phyloP scores from a whole-genome alignment of 1,140 invertebrate species.

The Procambarus virginalis region DNA sequence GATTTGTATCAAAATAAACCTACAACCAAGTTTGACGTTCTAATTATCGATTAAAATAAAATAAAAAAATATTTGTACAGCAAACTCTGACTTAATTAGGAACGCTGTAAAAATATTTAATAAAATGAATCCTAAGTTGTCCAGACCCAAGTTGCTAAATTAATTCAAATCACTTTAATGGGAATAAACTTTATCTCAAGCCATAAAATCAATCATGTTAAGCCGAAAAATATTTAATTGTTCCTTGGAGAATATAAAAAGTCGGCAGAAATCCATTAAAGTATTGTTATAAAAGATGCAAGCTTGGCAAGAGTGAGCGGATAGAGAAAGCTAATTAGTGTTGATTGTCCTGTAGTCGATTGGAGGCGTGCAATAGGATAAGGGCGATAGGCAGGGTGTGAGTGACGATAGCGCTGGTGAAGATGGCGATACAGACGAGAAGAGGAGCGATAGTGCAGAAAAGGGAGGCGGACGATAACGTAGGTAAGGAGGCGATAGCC shows the following conservation, averaged over 20 bases:
- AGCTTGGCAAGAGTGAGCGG: constrained; percentile 6
- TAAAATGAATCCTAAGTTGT: not conserved
- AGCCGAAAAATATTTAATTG: constrained; percentile 56
- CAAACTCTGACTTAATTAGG: too few relatives aligned
- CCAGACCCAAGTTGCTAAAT: constrained; percentile 24
- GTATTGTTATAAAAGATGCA: constrained; percentile 46
- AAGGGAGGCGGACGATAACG: not conserved
- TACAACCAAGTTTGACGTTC: too few relatives aligned
- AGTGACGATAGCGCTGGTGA: not conserved
- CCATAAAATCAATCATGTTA: constrained; percentile 56
- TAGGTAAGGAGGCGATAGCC: not conserved
- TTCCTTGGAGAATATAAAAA: constrained; percentile 41
- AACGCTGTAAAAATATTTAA: not conserved
- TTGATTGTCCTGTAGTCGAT: constrained; percentile 4
- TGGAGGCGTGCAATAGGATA: constrained; percentile 9
- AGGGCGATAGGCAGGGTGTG: constrained; percentile 9
- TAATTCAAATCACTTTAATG: constrained; percentile 48
- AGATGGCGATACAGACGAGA: not conserved
- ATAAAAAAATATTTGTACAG: too few relatives aligned
- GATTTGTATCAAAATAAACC: too few relatives aligned
- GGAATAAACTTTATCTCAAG: constrained; percentile 45
- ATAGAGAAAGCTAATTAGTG: constrained; percentile 24
- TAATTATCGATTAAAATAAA: too few relatives aligned
- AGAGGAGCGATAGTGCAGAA: not conserved
- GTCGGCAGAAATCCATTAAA: constrained; percentile 49